phyloP scores from a whole-genome alignment of 2,888 invertebrate genomes.

The Craniophora ligustri region DNA sequence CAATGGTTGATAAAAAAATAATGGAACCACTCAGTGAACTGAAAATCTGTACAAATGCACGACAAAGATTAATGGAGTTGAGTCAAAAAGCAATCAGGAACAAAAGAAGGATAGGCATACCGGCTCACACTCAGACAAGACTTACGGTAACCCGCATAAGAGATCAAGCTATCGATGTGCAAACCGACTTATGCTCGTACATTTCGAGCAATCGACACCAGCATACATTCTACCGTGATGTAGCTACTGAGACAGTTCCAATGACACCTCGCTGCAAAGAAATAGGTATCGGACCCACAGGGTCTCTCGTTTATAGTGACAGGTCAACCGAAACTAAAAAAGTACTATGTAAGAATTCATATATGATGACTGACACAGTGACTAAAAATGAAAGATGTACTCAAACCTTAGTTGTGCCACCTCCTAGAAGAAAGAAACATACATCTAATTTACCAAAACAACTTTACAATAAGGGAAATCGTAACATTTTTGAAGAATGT shows the following conservation, averaged over 20 bases:
- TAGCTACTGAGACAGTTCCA: constrained; percentile 78
- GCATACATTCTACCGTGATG: constrained; percentile 71
- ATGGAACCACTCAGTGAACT: constrained; percentile 85
- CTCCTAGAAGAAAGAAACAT: constrained; percentile 75
- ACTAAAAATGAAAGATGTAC: constrained; percentile 68
- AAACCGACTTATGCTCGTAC: constrained; percentile 84
- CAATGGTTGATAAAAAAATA: constrained; percentile 77
- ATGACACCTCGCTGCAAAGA: constrained; percentile 85
- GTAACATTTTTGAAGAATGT: constrained; percentile 64
- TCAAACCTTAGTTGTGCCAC: constrained; percentile 74
- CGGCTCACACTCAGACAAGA: constrained; percentile 89
- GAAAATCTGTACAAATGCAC: constrained; percentile 88
- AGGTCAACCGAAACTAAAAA: constrained; percentile 74
- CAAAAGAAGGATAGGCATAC: constrained; percentile 83
- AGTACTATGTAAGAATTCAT: constrained; percentile 71
- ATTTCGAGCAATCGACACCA: constrained; percentile 69
- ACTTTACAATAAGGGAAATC: constrained; percentile 47
- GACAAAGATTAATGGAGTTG: constrained; percentile 88
- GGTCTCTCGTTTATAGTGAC: constrained; percentile 71
- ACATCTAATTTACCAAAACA: constrained; percentile 33
- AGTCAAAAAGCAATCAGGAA: constrained; percentile 89
- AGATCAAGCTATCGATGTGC: constrained; percentile 88
- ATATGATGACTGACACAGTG: constrained; percentile 76
- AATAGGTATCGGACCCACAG: constrained; percentile 76
- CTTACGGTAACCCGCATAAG: constrained; percentile 85